Base-by-base conservation (phyloP, 92 coral and sea anemone species). In the Actinostola sp. region DNA sequence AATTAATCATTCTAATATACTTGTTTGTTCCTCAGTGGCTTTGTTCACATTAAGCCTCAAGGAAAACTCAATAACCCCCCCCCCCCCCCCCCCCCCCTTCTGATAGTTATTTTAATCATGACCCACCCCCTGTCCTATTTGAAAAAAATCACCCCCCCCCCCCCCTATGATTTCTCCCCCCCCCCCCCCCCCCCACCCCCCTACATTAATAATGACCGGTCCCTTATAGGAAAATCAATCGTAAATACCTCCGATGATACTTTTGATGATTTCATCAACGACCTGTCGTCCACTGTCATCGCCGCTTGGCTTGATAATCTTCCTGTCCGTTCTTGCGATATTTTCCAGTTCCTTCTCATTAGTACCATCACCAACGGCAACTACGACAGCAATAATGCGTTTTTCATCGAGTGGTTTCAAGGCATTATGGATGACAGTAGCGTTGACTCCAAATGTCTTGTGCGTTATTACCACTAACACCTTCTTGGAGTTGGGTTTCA, bases 231-330 rank as follows among this genome's bases (percentile, higher is more conserved):
- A n/a, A n/a, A n/a, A n/a, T n/a, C n/a, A n/a, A n/a, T n/a, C n/a
- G n/a, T n/a, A 44, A 42, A 0, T 46, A 73, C 79, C 79, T 48
- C 42, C 66, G 11, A 73, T 60, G n/a, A 73, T 27, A 39, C 26
- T 29, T 48, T 73, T 73, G 1, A 73, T 31, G 34, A 73, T 73
- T 25, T 73, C 79, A 32, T 73, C 79, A 10, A 21, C 43, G 12
- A 73, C 69, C 32, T 73, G 79, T 33, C 65, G 42, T 29, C 62
- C 62, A 41, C 70, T 66, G 44, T 73, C 79, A 32, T 42, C 61
- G 27, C 31, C 57, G 1, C 46, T 46, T 12, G 79, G 79, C 34
- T 26, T 44, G 46, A 73, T 49, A 17, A 73, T 41, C 12, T 59
- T 73, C 20, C 79, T 58, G 26, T 61, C 61, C 15, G 79, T 73